Conservation (phyloP, 2,888 invertebrate species). For the Bursaphelenchus okinawaensis region DNA sequence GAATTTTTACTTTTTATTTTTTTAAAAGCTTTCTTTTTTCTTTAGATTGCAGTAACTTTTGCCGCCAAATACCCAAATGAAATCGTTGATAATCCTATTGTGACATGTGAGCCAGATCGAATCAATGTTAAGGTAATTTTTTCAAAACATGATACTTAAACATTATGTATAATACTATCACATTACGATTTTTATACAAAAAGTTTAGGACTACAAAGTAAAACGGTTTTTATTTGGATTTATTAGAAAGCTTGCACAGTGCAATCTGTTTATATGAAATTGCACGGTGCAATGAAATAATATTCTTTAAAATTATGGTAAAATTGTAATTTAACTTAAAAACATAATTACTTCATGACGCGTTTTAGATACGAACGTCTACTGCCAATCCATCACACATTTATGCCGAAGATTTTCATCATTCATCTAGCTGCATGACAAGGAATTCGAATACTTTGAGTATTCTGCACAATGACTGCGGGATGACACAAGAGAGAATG, state of each 20-base stretch:
- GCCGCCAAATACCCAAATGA: slow-evolving; percentile 43
- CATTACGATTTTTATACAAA: slow-evolving; percentile 6
- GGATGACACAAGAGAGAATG: slow-evolving; percentile 50
- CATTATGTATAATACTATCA: not conserved
- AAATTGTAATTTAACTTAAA: no score
- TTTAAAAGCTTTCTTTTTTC: not conserved
- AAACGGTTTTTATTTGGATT: not conserved
- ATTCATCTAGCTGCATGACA: slow-evolving; percentile 43
- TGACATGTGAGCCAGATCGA: slow-evolving; percentile 47
- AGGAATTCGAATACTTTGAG: slow-evolving; percentile 48
- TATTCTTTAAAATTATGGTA: no score
- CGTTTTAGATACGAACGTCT: slow-evolving; percentile 46
- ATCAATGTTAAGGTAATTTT: slow-evolving; percentile 47
- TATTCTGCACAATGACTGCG: slow-evolving; percentile 49
- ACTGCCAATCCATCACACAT: slow-evolving; percentile 54
- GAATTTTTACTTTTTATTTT: no score
- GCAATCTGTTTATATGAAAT: not conserved
- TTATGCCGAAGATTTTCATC: slow-evolving; percentile 50
- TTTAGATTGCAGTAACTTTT: not conserved
- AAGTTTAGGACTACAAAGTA: not conserved
- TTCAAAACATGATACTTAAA: no score
- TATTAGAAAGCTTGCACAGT: not conserved
- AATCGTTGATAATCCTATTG: slow-evolving; percentile 52
- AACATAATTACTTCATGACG: no score
- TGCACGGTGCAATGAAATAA: no score